These are phyloP conservation scores for Thecophora atra DNA, from an alignment of 2,888 invertebrate genomes.

Conservation along the genomic window DNA sequence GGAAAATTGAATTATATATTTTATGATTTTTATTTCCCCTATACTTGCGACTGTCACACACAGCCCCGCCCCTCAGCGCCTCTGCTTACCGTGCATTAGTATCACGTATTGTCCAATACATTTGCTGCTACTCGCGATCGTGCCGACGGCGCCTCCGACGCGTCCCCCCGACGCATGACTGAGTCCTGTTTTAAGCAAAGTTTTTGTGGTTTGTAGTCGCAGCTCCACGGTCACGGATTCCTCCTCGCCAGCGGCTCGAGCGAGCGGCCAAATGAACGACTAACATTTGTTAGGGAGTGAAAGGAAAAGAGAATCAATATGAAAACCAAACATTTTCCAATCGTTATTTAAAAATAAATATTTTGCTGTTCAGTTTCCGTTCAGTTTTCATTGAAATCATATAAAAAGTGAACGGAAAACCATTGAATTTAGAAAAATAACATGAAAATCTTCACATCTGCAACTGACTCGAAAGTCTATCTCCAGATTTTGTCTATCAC, in stretches of 20 bases:
- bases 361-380: too few relatives aligned
- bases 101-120: conserved; percentile 59
- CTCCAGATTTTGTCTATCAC: too few relatives aligned
- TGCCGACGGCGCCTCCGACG: conserved; percentile 50
- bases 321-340: too few relatives aligned
- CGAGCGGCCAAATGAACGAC: conserved; percentile 77
- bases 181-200: conserved; percentile 54
- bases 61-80: neutral
- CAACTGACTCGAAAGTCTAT: too few relatives aligned
- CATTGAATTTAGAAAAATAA: too few relatives aligned
- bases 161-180: conserved; percentile 50
- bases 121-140: conserved; percentile 59
- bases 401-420: too few relatives aligned
- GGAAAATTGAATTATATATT: too few relatives aligned
- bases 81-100: conserved; percentile 58
- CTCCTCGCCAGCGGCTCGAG: conserved; percentile 71
- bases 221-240: conserved; percentile 72
- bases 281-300: conserved; percentile 53
- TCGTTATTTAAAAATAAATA: too few relatives aligned
- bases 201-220: conserved; percentile 59
- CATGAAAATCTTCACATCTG: too few relatives aligned
- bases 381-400: too few relatives aligned
- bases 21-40: neutral
- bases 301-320: neutral
- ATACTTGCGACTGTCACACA: neutral